These are phyloP conservation scores for Caenorhabditis panamensis DNA, from an alignment of 2,888 invertebrate species.

Conservation along the genomic window DNA sequence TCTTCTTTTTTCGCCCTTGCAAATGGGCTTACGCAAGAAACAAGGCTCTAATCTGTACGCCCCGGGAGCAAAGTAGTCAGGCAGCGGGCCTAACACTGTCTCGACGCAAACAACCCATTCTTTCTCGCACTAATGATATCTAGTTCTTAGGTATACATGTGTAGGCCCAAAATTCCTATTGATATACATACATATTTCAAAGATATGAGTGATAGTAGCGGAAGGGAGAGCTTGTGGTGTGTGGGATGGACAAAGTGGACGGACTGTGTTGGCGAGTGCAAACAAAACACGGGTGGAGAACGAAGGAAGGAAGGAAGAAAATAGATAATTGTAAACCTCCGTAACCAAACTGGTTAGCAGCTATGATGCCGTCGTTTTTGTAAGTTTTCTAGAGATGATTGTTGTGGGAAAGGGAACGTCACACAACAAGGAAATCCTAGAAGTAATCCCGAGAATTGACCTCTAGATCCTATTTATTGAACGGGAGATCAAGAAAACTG, in stretches of 20 bases:
- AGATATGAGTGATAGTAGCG: conserved; percentile 29
- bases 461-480: not conserved
- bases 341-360: conserved; percentile 41
- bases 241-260: conserved; percentile 28
- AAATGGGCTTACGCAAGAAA: conserved; percentile 38
- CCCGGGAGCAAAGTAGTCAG: conserved; percentile 22
- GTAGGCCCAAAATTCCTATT: conserved; percentile 24
- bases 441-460: conserved; percentile 4
- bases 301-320: conserved; percentile 1
- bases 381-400: conserved; percentile 41
- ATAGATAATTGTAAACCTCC: conserved; percentile 46
- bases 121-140: conserved; percentile 46
- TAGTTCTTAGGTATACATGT: conserved; percentile 59
- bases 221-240: conserved; percentile 6
- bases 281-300: conserved; percentile 30
- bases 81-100: conserved; percentile 38
- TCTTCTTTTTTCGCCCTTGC: conserved; percentile 11
- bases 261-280: conserved; percentile 31
- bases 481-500: too few species aligned
- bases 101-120: conserved; percentile 46
- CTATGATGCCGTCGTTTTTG: conserved; percentile 37
- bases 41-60: conserved; percentile 52
- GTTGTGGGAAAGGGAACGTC: not conserved
- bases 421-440: conserved; percentile 20
- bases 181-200: conserved; percentile 27